A percentile compares a stretch with the other conserved stretches of the same genome.
These are phyloP conservation scores for Xenopus tropicalis DNA, from an alignment of 2,113 vertebrate genomes.

Conservation along the genomic window DNA sequence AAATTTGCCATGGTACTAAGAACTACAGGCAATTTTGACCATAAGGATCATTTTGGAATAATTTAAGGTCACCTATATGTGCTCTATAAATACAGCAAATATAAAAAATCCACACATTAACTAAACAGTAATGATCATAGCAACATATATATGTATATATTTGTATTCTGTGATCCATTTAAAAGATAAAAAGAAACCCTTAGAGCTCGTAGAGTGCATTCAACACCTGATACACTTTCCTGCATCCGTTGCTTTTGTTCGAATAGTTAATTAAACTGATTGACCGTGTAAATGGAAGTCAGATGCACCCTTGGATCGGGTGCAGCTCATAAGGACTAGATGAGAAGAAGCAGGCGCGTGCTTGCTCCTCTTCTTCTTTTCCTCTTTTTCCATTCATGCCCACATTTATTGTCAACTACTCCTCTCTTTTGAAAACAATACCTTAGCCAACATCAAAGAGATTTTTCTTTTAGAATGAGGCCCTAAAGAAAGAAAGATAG, in stretches of 20 bases:
- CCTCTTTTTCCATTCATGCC: slow-evolving; percentile 21
- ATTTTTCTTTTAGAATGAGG: neutral
- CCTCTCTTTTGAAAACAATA: slow-evolving; percentile 30
- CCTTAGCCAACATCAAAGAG: slow-evolving; percentile 17
- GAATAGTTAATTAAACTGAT: slow-evolving; percentile 13
- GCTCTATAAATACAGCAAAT: too few relatives aligned
- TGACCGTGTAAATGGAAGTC: slow-evolving; percentile 17
- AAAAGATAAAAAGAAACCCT: too few relatives aligned
- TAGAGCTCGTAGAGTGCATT: too few relatives aligned
- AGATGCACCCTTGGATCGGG: neutral
- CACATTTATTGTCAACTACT: slow-evolving; percentile 10
- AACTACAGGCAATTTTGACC: too few relatives aligned
- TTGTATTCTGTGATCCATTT: too few relatives aligned
- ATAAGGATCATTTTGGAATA: too few relatives aligned
- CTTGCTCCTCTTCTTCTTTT: slow-evolving; percentile 20
- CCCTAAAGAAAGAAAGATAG: slow-evolving; percentile 4
- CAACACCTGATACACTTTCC: neutral
- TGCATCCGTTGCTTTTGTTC: too few relatives aligned
- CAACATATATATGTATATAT: too few relatives aligned
- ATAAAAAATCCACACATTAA: too few relatives aligned
- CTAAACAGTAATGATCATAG: too few relatives aligned
- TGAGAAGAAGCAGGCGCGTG: slow-evolving; percentile 12
- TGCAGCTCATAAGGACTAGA: slow-evolving; percentile 6
- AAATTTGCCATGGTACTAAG: too few relatives aligned
- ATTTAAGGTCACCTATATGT: too few relatives aligned